phyloP scores from a whole-genome alignment of 2,888 invertebrate genomes.

The Parasteatoda lunata region DNA sequence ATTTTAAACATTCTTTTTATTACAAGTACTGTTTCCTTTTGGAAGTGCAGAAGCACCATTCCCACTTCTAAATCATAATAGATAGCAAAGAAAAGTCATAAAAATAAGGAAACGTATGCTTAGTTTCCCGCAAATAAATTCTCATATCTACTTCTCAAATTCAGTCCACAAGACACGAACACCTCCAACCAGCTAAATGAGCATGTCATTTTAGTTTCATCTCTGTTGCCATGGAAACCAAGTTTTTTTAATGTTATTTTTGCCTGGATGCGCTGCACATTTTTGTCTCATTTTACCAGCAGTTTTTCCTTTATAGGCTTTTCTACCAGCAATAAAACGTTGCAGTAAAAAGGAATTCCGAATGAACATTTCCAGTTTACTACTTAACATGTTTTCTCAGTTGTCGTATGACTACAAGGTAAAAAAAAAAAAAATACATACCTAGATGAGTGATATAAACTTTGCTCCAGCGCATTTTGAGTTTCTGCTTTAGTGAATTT shows the following conservation, averaged over 20 bases:
- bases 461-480: no score
- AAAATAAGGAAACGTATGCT: no score
- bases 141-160: no score
- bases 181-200: not conserved
- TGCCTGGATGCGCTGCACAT: not conserved
- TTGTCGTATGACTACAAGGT: not conserved
- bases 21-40: no score
- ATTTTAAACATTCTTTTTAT: no score
- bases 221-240: not conserved
- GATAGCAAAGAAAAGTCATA: no score
- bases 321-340: not conserved
- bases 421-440: no score
- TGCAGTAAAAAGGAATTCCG: not conserved
- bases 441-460: not conserved
- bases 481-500: no score
- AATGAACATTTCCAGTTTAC: not conserved
- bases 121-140: no score
- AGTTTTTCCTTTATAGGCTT: not conserved
- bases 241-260: not conserved
- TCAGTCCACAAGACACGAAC: not conserved
- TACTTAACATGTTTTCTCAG: not conserved
- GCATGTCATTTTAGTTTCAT: conserved; percentile 1
- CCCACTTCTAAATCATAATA: no score
- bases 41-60: no score
- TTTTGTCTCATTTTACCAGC: not conserved